phyloP scores from a whole-genome alignment of 1,140 invertebrate genomes.

The Bathynomus jamesi region DNA sequence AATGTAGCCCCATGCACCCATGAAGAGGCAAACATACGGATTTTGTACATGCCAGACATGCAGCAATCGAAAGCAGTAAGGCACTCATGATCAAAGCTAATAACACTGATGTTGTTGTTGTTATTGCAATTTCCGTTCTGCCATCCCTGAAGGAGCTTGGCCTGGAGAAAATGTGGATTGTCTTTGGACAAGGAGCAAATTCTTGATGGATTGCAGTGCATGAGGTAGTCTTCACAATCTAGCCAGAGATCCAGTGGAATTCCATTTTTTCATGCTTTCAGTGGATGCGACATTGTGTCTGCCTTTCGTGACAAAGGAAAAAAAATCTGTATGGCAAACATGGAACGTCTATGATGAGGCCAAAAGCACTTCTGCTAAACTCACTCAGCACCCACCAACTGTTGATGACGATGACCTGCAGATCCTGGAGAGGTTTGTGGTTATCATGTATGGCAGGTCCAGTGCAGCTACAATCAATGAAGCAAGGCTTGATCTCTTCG shows the following conservation, averaged over 20 bases:
- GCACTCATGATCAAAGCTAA: slow-evolving; percentile 27
- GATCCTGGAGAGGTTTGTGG: slow-evolving; percentile 30
- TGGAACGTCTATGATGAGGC: slow-evolving; percentile 24
- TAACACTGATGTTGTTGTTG: slow-evolving; percentile 35
- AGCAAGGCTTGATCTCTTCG: no score
- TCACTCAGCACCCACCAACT: slow-evolving; percentile 14
- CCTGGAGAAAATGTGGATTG: slow-evolving; percentile 35
- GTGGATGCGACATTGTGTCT: slow-evolving; percentile 34
- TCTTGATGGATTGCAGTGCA: slow-evolving; percentile 33
- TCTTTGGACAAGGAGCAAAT: slow-evolving; percentile 33
- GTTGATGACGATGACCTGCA: slow-evolving; percentile 12
- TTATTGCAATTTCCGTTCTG: slow-evolving; percentile 26
- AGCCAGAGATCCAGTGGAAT: slow-evolving; percentile 25
- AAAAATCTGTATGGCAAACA: slow-evolving; percentile 17
- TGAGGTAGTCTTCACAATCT: slow-evolving; percentile 18
- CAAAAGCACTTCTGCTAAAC: slow-evolving; percentile 7
- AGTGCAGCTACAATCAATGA: no score
- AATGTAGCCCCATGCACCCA: no score
- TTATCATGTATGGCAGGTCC: no score
- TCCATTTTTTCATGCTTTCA: slow-evolving; percentile 28
- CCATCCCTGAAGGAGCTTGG: slow-evolving; percentile 18
- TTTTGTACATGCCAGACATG: no score
- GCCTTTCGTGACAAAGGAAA: slow-evolving; percentile 27
- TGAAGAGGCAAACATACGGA: slow-evolving; percentile 31
- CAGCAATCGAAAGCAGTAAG: slow-evolving; percentile 23